Evolutionary conservation across 2,797 vertebrate species (phyloP), one percentile per base, ranked within the genome.

Genomic region (Limosa lapponica): DNA sequence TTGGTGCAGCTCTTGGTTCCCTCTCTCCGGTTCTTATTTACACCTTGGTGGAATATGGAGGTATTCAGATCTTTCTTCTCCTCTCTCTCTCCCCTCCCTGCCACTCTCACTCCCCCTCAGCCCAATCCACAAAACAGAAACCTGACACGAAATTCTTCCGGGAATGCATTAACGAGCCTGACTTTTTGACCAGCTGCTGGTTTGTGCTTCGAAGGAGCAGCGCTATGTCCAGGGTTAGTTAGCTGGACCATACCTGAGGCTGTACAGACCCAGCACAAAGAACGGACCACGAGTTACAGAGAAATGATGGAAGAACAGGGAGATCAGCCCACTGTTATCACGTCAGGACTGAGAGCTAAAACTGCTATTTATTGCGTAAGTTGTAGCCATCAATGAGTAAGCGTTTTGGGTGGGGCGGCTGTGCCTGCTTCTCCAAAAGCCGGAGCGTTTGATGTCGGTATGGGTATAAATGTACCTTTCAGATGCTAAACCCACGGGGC

Each of bases 221-320:
- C 0, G 0, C 52, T 6, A 0, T 1, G 36, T 11, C 10, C 10
- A 2, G 70, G 51, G n/a, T 66, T 43, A 49, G 32, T 54, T 16
- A 34, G 59, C 24, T 1, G 2, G 54, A 34, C 32, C 36, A 17
- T 8, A 52, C 49, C 64, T 10, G 65, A 48, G 8, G 49, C 32
- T 41, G 8, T 8, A 57, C 34, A 73, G 20, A 23, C 11, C 27
- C 49, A 20, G 84, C 34, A 27, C 27, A 24, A 61, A 49, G 46
- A 39, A 14, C 3, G 2, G 65, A 32, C 6, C 16, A 23, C 32
- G 28, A 17, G 8, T 51, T 34, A 14, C 61, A 13, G n/a, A 39
- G 78, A 59, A 55, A 12, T 1, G 37, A 41, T 8, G 46, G 84
- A n/a, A 58, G 41, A 2, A 20, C 13, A 3, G 8, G 22, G 58